These are phyloP conservation scores for Brachionus paranguensis DNA, from an alignment of 1,140 invertebrate genomes.

Conservation along the genomic window DNA sequence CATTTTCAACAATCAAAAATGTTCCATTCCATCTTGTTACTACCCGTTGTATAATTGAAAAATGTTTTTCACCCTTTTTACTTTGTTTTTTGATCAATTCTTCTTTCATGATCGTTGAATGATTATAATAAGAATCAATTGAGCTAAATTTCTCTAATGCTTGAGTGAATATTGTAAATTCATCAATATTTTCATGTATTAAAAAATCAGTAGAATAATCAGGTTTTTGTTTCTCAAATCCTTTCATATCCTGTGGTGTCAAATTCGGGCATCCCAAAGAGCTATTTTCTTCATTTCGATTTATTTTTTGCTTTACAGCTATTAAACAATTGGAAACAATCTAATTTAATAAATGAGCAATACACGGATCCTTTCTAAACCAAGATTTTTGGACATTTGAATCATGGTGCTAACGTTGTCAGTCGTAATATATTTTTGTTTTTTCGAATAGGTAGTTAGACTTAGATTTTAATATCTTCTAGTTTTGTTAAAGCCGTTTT, in stretches of 20 bases:
- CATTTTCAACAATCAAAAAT: neutral
- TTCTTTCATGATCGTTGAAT: neutral
- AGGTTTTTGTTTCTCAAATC: neutral
- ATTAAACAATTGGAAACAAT: too few species aligned
- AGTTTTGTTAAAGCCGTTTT: too few species aligned
- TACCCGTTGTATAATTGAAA: neutral
- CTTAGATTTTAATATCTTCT: too few species aligned
- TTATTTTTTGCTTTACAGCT: too few species aligned
- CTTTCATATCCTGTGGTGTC: neutral
- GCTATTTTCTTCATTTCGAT: too few species aligned
- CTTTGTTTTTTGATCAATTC: neutral
- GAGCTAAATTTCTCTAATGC: neutral
- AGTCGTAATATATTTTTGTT: too few species aligned
- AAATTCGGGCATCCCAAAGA: neutral
- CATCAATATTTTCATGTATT: neutral
- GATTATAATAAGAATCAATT: neutral
- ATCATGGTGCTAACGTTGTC: too few species aligned
- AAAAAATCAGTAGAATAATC: neutral
- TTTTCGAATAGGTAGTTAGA: too few species aligned
- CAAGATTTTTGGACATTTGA: too few species aligned
- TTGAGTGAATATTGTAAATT: neutral
- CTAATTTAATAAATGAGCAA: too few species aligned
- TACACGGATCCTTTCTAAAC: too few species aligned
- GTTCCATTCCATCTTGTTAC: neutral
- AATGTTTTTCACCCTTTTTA: neutral